These are phyloP conservation scores for Melieria crassipennis DNA, from an alignment of 2,888 invertebrate species.

Conservation along the genomic window DNA sequence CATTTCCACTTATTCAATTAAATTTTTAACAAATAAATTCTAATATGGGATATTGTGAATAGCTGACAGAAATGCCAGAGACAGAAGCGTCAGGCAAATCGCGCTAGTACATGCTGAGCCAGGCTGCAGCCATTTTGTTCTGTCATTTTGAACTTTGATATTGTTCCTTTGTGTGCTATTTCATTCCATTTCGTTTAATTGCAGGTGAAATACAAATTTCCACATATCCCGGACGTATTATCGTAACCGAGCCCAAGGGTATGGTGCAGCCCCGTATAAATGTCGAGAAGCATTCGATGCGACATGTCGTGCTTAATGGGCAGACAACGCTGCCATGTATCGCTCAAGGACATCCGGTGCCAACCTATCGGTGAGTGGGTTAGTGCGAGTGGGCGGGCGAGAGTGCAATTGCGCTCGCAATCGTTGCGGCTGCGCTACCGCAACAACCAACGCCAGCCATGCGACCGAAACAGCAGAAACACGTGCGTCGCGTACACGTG, in stretches of 20 bases:
- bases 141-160: too few species aligned
- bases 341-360: conserved; percentile 84
- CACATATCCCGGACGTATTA: conserved; percentile 74
- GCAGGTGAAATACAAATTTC: conserved; percentile 73
- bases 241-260: conserved; percentile 78
- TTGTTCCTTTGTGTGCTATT: too few species aligned
- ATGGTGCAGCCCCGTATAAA: conserved; percentile 78
- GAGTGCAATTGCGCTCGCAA: too few species aligned
- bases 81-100: background rate
- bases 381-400: background rate
- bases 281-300: conserved; percentile 75
- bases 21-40: too few species aligned
- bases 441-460: background rate
- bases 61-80: too few species aligned
- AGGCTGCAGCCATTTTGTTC: too few species aligned
- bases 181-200: conserved; percentile 20
- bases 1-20: too few species aligned
- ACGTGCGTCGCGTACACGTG: background rate
- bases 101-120: background rate
- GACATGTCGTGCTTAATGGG: conserved; percentile 76
- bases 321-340: conserved; percentile 81
- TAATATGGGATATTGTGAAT: too few species aligned
- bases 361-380: conserved; percentile 75
- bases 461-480: background rate
- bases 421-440: background rate